Evolutionary conservation across 2,113 vertebrate species (phyloP).

Genomic region (Hystrix cristata): DNA sequence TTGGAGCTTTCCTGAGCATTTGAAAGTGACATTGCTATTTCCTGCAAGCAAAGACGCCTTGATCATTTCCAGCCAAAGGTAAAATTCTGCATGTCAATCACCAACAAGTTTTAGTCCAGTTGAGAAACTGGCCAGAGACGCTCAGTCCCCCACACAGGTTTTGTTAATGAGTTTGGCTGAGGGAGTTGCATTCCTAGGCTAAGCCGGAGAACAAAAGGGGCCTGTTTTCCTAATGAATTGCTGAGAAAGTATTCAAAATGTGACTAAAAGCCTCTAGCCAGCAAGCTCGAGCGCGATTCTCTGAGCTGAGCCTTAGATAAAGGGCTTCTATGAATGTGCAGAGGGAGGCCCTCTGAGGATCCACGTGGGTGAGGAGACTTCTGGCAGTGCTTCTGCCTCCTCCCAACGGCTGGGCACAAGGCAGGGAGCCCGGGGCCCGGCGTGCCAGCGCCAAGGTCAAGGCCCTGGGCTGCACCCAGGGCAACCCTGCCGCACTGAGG

Average conservation of each 20-base stretch:
- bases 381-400: constrained; percentile 19
- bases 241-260: constrained; percentile 80
- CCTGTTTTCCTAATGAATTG: constrained; percentile 78
- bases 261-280: constrained; percentile 71
- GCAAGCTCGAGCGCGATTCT: constrained; percentile 65
- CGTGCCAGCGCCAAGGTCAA: not conserved
- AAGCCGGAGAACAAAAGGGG: constrained; percentile 62
- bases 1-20: constrained; percentile 35
- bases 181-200: constrained; percentile 17
- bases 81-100: constrained; percentile 70
- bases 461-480: not conserved
- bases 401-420: not conserved
- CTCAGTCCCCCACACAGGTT: constrained; percentile 27
- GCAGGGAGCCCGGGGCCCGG: not conserved
- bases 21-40: constrained; percentile 49
- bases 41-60: constrained; percentile 58
- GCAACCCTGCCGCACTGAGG: not conserved
- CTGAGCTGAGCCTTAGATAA: constrained; percentile 76
- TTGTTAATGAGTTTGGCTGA: constrained; percentile 78
- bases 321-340: constrained; percentile 75
- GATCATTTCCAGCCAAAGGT: constrained; percentile 14
- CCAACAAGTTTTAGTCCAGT: constrained; percentile 59
- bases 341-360: constrained; percentile 78
- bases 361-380: constrained; percentile 76
- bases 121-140: constrained; percentile 60